Evolutionary conservation across 2,888 invertebrate species (phyloP), one percentile per base, ranked within the genome.

Genomic region (Andrena praecox): DNA sequence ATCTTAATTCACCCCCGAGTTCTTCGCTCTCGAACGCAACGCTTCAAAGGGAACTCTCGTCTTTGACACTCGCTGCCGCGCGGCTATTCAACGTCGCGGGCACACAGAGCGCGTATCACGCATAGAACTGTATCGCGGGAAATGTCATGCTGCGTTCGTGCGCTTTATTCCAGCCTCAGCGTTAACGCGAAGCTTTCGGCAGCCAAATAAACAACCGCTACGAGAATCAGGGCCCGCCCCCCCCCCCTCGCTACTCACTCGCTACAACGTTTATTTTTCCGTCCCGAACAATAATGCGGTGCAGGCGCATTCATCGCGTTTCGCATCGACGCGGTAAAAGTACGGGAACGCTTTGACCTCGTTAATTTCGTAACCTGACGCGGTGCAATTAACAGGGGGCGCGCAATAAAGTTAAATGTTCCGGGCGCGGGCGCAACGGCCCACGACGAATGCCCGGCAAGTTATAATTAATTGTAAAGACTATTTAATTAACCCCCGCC

Each of bases 321-420:
- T 50, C 35, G 24, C 24, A 8, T 72, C n/a, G 31, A 64, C 24
- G 56, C 42, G 20, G 63, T 12, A 6, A 48, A 63, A 69, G 69
- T 24, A 59, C 42, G 42, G 42, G n/a, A 59, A 35, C 66, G 27
- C 66, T 73, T 64, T 72, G 63, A 72, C 20, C 72, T 62, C 60
- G 72, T 71, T 75, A 62, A 71, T 62, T 60, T 62, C 6, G 35
- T 50, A 71, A 60, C 33, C 52, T 20, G 35, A 75, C 35, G 20
- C 33, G 48, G 52, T 33, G 52, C 24, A 52, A 76, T 72, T 62
- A 52, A 42, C 69, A 20, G 56, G 29, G 27, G 42, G 56, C n/a
- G 54, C 69, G 69, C 69, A 69, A 69, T 69, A 59, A 59, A 69
- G 69, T 69, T 69, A 42, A 69, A 69, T 69, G 56, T 59, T 29